A percentile compares a stretch with the other conserved stretches of the same genome.
phyloP scores from a whole-genome alignment of 2,113 vertebrate genomes.

The Triplophysa siluroides region DNA sequence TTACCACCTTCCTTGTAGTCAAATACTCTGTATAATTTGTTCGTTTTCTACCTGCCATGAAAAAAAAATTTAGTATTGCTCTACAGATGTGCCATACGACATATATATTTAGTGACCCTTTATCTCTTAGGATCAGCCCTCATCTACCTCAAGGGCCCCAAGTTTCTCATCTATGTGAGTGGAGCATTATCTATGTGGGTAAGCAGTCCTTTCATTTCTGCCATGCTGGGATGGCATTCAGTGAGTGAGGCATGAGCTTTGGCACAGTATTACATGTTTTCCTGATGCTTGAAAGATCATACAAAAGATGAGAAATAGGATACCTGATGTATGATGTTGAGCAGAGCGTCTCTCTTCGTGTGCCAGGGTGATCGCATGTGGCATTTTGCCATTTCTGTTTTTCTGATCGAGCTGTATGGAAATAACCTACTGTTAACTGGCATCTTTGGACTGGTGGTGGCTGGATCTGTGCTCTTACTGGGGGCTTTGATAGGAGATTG shows the following conservation, averaged over 20 bases:
- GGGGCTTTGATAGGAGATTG: conserved; percentile 80
- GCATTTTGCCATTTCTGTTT: conserved; percentile 79
- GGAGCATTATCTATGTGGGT: conserved; percentile 79
- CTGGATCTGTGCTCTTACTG: conserved; percentile 76
- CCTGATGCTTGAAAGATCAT: neutral
- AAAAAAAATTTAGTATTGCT: neutral
- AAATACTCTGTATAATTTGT: neutral
- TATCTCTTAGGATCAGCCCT: conserved; percentile 67
- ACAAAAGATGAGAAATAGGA: neutral
- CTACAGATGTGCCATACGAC: neutral
- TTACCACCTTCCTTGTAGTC: neutral
- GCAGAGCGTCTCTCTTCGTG: conserved; percentile 24
- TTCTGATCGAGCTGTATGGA: conserved; percentile 76
- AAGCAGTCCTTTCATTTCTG: conserved; percentile 64
- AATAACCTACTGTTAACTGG: conserved; percentile 73
- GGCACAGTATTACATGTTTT: neutral
- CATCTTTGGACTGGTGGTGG: conserved; percentile 75
- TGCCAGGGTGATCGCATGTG: conserved; percentile 76
- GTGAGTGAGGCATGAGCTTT: neutral
- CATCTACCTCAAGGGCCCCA: conserved; percentile 72
- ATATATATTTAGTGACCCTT: neutral
- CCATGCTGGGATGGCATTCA: neutral
- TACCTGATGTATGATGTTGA: neutral
- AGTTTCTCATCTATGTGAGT: conserved; percentile 76
- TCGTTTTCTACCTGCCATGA: neutral